Base-by-base conservation (phyloP, 2,888 invertebrate genomes). In the Microdon myrmicae region DNA sequence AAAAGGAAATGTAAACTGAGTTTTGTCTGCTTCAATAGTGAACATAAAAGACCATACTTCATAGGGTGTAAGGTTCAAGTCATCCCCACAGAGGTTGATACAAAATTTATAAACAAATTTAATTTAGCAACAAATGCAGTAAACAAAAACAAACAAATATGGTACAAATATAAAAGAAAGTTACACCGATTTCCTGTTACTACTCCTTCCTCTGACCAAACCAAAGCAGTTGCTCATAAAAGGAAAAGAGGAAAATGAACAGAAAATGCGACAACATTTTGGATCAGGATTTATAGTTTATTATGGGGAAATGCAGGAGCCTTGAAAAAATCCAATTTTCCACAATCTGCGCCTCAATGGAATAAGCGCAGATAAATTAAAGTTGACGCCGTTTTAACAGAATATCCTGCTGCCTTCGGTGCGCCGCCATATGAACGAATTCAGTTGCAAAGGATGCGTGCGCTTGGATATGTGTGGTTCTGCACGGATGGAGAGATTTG, bases 261-360 rank as follows among this genome's bases (percentile, higher is more conserved):
- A 9, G n/a, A 25, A 35, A 25, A 19, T 12, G 26, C 12, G 23
- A 8, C 32, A 32, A 38, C 22, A 58, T 51, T 47, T 43, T 23
- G 34, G 35, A 10, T 1, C 19, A 32, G 25, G 26, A 51, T 58
- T 58, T 64, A 51, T 47, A 53, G 58, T 53, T 64, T 58, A 43
- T 29, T 23, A 10, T 16, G 35, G 29, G 9, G 4, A 44, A 56
- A 61, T 39, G 54, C 31, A 28, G 10, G 10, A 26, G 45, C 19
- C 41, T 53, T 41, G 25, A 53, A 54, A 51, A 55, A 58, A 58
- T 64, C 43, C 58, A 58, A 64, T 64, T 64, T 64, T 58, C 64
- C 64, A 45, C 64, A 58, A 47, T 53, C 37, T 64, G 64, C 41
- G 25, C 22, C 43, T 64, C 37, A 58, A 51, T 64, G 47, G 47